Percentiles rank a stretch among this genome's conserved stretches.
phyloP scores from a whole-genome alignment of 2,113 vertebrate genomes.

The Malurus cyaneus region DNA sequence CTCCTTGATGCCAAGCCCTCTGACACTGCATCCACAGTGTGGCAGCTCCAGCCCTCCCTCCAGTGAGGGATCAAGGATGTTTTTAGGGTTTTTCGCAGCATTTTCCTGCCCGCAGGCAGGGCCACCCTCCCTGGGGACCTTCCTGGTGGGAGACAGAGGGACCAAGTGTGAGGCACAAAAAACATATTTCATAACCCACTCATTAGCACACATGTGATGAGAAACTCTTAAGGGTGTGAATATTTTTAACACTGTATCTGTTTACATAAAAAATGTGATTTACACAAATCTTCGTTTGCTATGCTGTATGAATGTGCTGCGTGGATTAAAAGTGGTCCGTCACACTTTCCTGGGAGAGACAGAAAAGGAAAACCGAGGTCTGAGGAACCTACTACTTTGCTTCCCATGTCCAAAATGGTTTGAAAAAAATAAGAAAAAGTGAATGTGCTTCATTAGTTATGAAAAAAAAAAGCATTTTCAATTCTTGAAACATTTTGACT shows the following conservation, averaged over 20 bases:
- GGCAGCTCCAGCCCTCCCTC: background rate
- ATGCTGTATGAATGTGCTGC: background rate
- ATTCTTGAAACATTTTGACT: background rate
- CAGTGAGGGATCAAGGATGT: background rate
- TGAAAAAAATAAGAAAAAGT: background rate
- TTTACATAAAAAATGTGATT: conserved; percentile 19
- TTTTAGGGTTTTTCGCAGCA: background rate
- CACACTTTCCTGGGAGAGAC: background rate
- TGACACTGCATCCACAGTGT: rapidly evolving
- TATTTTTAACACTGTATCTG: conserved; percentile 19
- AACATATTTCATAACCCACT: background rate
- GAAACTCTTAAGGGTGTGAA: background rate
- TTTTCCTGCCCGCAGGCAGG: rapidly evolving
- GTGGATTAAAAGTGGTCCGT: background rate
- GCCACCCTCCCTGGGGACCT: background rate
- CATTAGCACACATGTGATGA: background rate
- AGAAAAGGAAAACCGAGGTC: background rate
- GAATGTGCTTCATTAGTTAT: background rate
- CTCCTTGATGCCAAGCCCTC: rapidly evolving
- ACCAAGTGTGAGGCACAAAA: background rate
- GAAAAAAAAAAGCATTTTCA: background rate
- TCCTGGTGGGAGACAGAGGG: background rate
- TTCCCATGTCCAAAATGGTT: rapidly evolving
- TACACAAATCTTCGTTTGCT: conserved; percentile 17
- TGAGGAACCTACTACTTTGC: background rate